Conservation (phyloP, 2,797 vertebrate species). For the Alcedo quadribrachys region DNA sequence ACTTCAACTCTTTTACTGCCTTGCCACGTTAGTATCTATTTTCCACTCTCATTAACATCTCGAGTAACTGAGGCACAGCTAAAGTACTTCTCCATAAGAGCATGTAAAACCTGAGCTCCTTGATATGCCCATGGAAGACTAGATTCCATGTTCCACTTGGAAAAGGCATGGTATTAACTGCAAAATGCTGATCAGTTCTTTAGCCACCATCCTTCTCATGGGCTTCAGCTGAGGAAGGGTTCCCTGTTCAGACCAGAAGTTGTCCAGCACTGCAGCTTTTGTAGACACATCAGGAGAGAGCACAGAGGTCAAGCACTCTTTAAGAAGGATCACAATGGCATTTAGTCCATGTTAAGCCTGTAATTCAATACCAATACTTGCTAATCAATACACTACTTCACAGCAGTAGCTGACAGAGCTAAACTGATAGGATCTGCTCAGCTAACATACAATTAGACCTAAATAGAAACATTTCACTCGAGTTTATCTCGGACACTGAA, state of each 20-base stretch:
- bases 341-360: slow-evolving; percentile 51
- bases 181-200: neutral
- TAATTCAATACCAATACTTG: slow-evolving; percentile 59
- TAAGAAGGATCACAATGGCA: slow-evolving; percentile 42
- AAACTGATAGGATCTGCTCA: slow-evolving; percentile 49
- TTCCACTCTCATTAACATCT: neutral
- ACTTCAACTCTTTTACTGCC: neutral
- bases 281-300: neutral
- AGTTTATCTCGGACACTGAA: slow-evolving; percentile 17
- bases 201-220: neutral
- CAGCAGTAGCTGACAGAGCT: slow-evolving; percentile 31
- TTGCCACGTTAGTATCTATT: neutral
- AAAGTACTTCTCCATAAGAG: neutral
- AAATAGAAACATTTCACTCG: slow-evolving; percentile 18
- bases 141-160: neutral
- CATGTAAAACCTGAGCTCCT: neutral
- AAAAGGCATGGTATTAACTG: neutral
- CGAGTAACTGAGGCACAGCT: neutral
- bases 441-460: slow-evolving; percentile 18
- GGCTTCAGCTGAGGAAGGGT: neutral
- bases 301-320: slow-evolving; percentile 33
- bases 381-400: slow-evolving; percentile 51
- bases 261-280: slow-evolving; percentile 8
- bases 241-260: neutral
- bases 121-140: neutral